Base-by-base conservation (phyloP, 2,888 invertebrate species). In the Zygogramma bicolorata region DNA sequence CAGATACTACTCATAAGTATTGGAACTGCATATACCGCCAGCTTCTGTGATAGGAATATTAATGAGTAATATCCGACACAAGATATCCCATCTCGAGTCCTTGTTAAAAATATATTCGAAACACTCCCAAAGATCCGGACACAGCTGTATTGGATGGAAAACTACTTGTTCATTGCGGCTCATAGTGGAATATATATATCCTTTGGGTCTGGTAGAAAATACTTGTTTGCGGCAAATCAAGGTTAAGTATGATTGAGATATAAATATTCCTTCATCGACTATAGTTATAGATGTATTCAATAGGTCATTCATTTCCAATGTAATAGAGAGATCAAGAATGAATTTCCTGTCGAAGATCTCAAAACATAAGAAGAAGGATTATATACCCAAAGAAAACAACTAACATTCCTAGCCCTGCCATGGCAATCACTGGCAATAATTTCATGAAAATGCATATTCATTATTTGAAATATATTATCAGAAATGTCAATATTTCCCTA, bases 31-130 rank as follows among this genome's bases (percentile, higher is more conserved):
- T 46, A 46, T 10, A 46, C 46, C 20, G 20, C 46, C 20, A 18
- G 10, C 18, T 18, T 22, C 18, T 46, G 46, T 8, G 22, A 46
- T 46, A 10, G 3, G 46, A 46, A 46, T 46, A 46, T 46, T 1
- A 46, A 46, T 10, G 20, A 46, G 46, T 15, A 20, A 46, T 46
- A 18, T 20, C 10, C 46, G 7, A 8, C 10, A 46, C 46, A 20
- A 46, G 46, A 46, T 46, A 46, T 46, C 20, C 18, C 46, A 18
- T 15, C 20, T 38, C 15, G 8, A 46, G 15, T 18, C 60, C 27
- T 60, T 70, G 60, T 70, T 70, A 49, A 46, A 70, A 65, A 65
- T 65, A 70, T 65, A 38, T 70, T 49, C 31, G 46, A 65, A 65
- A 70, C 65, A 65, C 65, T 60, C 65, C 60, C 59, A 65, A 65